phyloP scores from a whole-genome alignment of 1,140 invertebrate species.

The Lerema accius region DNA sequence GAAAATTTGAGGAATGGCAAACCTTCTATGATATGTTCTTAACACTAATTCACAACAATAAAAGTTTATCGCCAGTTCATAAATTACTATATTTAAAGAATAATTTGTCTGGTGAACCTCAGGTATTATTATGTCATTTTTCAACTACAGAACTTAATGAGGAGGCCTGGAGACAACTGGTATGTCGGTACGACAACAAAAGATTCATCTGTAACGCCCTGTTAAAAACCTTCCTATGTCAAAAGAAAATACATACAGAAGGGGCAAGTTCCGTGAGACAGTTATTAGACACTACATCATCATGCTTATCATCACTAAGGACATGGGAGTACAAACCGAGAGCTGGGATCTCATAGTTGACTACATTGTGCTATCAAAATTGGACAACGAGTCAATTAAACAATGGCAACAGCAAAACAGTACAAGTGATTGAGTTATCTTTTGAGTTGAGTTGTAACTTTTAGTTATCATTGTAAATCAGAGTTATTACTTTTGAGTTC shows the following conservation, averaged over 20 bases:
- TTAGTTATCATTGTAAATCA: too few relatives aligned
- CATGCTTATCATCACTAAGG: constrained; percentile 39
- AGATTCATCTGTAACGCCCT: constrained; percentile 37
- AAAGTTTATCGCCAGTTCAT: constrained; percentile 17
- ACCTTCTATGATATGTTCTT: constrained; percentile 25
- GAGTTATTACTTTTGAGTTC: too few relatives aligned
- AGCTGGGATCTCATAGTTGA: constrained; percentile 18
- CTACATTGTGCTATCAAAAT: not conserved
- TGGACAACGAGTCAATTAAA: not conserved
- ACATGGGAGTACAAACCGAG: constrained; percentile 26
- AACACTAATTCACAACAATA: constrained; percentile 12
- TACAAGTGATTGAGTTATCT: too few relatives aligned
- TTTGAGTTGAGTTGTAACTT: too few relatives aligned
- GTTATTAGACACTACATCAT: constrained; percentile 40
- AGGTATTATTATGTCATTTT: constrained; percentile 30
- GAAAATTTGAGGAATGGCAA: constrained; percentile 15
- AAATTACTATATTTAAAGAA: constrained; percentile 41
- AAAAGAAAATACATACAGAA: constrained; percentile 30
- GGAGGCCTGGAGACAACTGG: constrained; percentile 39
- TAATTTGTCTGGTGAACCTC: constrained; percentile 33
- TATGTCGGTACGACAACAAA: constrained; percentile 42
- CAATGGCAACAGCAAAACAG: too few relatives aligned
- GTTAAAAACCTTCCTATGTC: constrained; percentile 37
- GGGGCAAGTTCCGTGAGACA: constrained; percentile 34
- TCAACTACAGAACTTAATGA: constrained; percentile 37